Base-by-base conservation (phyloP, 2,797 vertebrate species). In the Dendrocincla fuliginosa region DNA sequence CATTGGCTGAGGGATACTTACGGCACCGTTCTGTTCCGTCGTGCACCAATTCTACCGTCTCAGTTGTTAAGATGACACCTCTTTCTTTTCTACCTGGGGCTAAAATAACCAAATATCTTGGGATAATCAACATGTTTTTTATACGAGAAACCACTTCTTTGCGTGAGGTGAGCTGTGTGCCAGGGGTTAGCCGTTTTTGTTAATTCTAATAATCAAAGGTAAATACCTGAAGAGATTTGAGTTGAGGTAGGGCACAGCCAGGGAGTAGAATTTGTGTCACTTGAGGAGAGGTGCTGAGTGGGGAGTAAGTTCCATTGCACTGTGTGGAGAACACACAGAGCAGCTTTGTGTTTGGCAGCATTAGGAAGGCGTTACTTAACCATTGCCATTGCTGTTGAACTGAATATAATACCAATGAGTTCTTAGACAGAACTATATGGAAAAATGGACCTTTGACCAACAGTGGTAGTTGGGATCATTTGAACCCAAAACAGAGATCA, bases 61-160 rank as follows among this genome's bases (percentile, higher is more conserved):
- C 99, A 1, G 99, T 99, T 80, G 99, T 99, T 95, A 99, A 99
- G 98, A 99, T 99, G 99, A 99, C 99, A 4, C 99, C 99, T 6
- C 98, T 99, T 42, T 99, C 99, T 77, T 99, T 99, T 93, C 98
- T 99, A 46, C 99, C 99, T 28, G 99, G 99, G 91, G 99, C 98
- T 24, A 99, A 99, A 97, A 99, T 99, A 97, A 98, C 99, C 53
- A 99, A 99, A 76, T 99, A 99, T 85, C 99, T 99, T 5, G 99
- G 99, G 32, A 99, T 99, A 97, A 99, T 99, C 98, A 99, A 99
- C 97, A 99, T 99, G 99, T 99, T 99, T 97, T 99, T 99, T 92
- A 99, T 99, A 94, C 97, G 99, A 88, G 99, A 99, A 98, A 99
- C 99, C 8, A 99, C 99, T 44, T 99, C 99, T 11, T 97, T 99